Conservation (phyloP, 2,797 vertebrate species). For the Heteromormyrus szaboi region DNA sequence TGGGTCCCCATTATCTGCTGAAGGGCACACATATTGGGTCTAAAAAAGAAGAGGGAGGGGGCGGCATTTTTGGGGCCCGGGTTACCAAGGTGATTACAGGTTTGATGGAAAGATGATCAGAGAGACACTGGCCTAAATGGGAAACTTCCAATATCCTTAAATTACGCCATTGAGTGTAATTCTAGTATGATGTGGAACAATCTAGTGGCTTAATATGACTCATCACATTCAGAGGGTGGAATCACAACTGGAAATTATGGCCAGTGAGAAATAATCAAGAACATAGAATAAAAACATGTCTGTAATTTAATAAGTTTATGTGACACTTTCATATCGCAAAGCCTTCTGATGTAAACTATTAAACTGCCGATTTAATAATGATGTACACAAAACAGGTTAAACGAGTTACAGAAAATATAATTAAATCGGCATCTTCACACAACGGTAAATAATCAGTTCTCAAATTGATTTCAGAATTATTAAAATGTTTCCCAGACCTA, state of each 20-base stretch:
- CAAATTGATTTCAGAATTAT: neutral
- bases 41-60: constrained; percentile 32
- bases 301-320: neutral
- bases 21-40: constrained; percentile 88
- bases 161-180: neutral
- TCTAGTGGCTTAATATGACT: neutral
- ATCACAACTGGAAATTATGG: neutral
- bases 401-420: neutral
- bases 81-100: neutral
- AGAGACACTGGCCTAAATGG: neutral
- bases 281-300: neutral
- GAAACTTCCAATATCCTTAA: neutral
- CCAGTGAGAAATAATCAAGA: neutral
- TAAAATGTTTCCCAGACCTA: neutral
- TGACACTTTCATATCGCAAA: neutral
- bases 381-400: neutral
- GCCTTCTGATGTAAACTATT: neutral
- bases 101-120: neutral
- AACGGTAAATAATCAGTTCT: neutral
- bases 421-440: neutral
- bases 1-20: constrained; percentile 85
- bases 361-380: neutral
- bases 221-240: neutral
- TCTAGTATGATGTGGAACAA: neutral
- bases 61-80: neutral